Evolutionary conservation across 2,888 invertebrate species (phyloP), one percentile per base, ranked within the genome.

Genomic region (Phoenoteleia sp.): DNA sequence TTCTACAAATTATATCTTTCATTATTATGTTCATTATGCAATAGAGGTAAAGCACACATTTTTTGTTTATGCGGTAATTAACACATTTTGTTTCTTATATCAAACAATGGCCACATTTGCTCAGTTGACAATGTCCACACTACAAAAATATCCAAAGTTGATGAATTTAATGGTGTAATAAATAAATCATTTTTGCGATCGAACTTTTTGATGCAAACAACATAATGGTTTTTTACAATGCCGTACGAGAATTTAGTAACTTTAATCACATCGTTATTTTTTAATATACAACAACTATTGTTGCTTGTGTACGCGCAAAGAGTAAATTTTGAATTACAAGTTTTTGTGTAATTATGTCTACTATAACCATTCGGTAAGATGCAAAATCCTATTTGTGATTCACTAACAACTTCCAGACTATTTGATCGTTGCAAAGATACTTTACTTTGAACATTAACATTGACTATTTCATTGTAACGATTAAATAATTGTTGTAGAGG

Each of bases 401-500:
- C 7, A 49, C 13, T 11, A 21, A 21, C 49, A 9, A 49, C 4
- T 13, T 69, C 21, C 1, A 49, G 7, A 6, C 21, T 2, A 21
- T 3, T 3, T 21, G 49, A 6, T n/a, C n/a, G n/a, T n/a, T n/a
- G n/a, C 9, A 3, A 11, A 39, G 9, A 49, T 21, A 21, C 2
- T 13, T 2, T 39, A 15, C 15, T 17, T 52, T 42, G 29, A 11
- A 17, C 54, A 67, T 52, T 9, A 6, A n/a, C 0, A n/a, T n/a
- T n/a, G 36, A 56, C 0, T 27, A 79, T 71, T 76, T 84, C 84
- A 17, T 76, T 6, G 58, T 52, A 66, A 9, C 84, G 11, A 29
- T 84, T 81, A 39, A 66, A 64, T 4, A 80, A 11, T 47, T 84
- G 84, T 58, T 81, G 76, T 23, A 84, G 52, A 6, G 84, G 80